Evolutionary conservation across 2,888 invertebrate species (phyloP).

Genomic region (Teleogryllus oceanicus): DNA sequence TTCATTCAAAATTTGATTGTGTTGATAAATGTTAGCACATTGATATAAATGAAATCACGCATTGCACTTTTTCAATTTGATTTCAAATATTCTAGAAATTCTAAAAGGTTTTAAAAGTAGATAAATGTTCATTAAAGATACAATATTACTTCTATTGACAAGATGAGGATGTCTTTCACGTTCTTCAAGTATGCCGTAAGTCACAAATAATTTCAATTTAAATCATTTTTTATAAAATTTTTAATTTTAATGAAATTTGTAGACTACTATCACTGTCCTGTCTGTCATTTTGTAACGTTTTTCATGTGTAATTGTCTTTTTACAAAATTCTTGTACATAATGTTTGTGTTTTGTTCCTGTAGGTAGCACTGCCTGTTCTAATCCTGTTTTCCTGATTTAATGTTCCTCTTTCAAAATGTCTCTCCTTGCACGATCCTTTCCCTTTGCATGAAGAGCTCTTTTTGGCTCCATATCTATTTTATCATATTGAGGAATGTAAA

Average conservation of each 20-base stretch:
- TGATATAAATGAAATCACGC: too few species aligned
- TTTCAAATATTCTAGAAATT: too few species aligned
- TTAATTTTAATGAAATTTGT: too few species aligned
- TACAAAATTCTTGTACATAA: not conserved
- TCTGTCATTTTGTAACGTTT: not conserved
- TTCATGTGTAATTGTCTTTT: constrained; percentile 1
- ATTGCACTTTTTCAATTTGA: too few species aligned
- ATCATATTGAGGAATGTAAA: not conserved
- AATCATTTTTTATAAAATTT: too few species aligned
- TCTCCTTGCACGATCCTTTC: not conserved
- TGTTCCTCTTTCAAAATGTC: not conserved
- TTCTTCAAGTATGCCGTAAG: not conserved
- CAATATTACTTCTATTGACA: not conserved
- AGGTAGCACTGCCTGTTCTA: constrained; percentile 6
- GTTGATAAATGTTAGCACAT: too few species aligned
- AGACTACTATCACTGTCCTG: not conserved
- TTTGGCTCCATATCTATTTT: not conserved
- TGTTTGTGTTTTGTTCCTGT: not conserved
- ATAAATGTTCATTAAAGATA: too few species aligned
- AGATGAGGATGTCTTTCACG: not conserved
- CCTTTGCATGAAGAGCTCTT: not conserved
- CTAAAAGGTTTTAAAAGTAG: too few species aligned
- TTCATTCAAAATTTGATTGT: too few species aligned
- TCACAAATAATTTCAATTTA: not conserved
- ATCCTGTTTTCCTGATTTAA: not conserved